phyloP scores from a whole-genome alignment of 64 coral and sea anemone genomes.

The Stichodactyla helianthus region DNA sequence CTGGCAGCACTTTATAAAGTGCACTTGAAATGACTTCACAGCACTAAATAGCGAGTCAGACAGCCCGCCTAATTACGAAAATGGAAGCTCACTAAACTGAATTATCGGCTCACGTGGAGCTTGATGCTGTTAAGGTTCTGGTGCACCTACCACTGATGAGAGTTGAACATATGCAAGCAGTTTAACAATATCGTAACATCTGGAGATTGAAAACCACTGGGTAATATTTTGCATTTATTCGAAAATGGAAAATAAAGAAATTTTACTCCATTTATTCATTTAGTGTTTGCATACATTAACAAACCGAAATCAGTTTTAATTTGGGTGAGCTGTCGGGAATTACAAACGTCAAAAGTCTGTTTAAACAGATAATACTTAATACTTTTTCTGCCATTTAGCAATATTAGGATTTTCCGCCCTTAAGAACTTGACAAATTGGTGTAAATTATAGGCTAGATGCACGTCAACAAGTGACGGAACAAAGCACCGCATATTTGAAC shows the following conservation, averaged over 20 bases:
- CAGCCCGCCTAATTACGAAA: not conserved
- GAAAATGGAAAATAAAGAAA: too few species aligned
- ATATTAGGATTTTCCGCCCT: slow-evolving; percentile 21
- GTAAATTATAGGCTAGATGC: not conserved
- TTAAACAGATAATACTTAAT: slow-evolving; percentile 7
- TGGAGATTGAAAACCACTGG: too few species aligned
- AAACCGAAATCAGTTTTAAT: not conserved
- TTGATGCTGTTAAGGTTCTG: not conserved
- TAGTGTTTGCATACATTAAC: not conserved
- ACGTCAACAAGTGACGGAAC: not conserved
- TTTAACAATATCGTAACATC: not conserved
- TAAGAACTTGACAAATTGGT: not conserved
- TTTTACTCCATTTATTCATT: too few species aligned
- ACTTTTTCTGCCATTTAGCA: slow-evolving; percentile 1
- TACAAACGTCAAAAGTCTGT: not conserved
- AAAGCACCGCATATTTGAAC: not conserved
- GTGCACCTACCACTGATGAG: not conserved
- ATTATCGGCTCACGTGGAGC: not conserved
- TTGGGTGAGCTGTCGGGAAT: not conserved
- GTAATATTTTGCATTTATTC: too few species aligned
- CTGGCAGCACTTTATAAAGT: not conserved
- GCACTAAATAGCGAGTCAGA: not conserved
- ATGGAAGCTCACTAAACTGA: not conserved
- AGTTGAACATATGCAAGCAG: not conserved
- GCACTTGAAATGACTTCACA: not conserved